Evolutionary conservation across 1,140 invertebrate species (phyloP).

Genomic region (Maniola jurtina): DNA sequence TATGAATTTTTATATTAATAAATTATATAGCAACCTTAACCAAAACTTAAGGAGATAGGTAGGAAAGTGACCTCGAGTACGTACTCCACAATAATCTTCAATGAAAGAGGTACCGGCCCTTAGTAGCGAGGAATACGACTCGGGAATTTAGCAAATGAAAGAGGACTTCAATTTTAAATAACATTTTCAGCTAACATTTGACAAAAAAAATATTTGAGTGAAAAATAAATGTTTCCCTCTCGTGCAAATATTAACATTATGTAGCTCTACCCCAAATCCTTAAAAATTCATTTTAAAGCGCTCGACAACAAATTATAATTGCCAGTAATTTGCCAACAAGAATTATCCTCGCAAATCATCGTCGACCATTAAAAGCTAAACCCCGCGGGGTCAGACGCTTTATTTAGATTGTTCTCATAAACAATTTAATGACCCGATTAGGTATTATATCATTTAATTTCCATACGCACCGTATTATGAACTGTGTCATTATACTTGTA

Average conservation of each 20-base stretch:
- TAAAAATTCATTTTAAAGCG: neutral
- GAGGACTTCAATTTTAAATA: no score
- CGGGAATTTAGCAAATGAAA: no score
- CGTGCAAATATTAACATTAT: neutral
- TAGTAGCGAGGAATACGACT: no score
- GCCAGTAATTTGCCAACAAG: neutral
- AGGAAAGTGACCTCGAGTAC: no score
- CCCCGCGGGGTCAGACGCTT: slow-evolving; percentile 1
- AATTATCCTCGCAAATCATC: neutral
- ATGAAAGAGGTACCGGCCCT: no score
- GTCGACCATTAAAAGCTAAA: neutral
- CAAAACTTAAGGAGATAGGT: no score
- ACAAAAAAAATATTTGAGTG: no score
- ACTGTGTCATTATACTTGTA: neutral
- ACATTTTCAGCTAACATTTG: no score
- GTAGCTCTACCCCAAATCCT: neutral
- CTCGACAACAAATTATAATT: slow-evolving; percentile 2
- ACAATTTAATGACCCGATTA: slow-evolving; percentile 10
- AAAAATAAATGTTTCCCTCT: no score
- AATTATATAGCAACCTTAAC: no score
- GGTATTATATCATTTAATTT: neutral
- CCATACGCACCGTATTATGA: neutral
- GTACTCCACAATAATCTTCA: no score
- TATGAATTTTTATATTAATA: no score
- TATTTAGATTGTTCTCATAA: slow-evolving; percentile 12